These are phyloP conservation scores for Apus apus DNA, from an alignment of 2,113 vertebrate species.

Conservation along the genomic window DNA sequence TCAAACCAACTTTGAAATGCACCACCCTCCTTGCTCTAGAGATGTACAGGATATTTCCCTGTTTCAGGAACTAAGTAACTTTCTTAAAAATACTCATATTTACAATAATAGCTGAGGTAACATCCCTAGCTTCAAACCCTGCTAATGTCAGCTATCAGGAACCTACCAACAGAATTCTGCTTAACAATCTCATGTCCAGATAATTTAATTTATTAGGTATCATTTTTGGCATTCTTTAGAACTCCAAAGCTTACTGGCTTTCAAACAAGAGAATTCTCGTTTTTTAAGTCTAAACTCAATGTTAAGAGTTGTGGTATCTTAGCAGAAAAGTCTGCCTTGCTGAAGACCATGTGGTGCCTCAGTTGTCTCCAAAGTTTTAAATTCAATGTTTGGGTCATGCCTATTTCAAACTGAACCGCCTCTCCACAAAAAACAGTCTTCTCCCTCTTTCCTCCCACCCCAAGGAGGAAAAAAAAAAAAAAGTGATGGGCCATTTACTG, in stretches of 20 bases:
- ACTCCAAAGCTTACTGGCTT: not conserved
- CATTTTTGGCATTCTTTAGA: not conserved
- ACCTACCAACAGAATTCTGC: not conserved
- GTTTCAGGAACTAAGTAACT: not conserved
- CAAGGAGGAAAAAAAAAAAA: not conserved
- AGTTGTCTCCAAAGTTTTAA: not conserved
- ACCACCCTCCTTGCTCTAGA: not conserved
- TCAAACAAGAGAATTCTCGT: not conserved
- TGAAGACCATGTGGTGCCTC: constrained; percentile 19
- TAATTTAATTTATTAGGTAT: not conserved
- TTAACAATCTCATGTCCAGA: not conserved
- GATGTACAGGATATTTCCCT: not conserved
- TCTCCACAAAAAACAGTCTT: not conserved
- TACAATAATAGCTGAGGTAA: not conserved
- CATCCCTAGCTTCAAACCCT: not conserved
- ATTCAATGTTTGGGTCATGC: not conserved
- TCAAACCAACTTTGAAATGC: not conserved
- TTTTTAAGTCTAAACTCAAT: not conserved
- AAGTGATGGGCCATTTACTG: not conserved
- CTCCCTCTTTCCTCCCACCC: not conserved
- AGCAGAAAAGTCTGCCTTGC: not conserved
- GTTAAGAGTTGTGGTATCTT: not conserved
- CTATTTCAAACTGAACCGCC: constrained; percentile 40
- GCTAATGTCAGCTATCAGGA: not conserved
- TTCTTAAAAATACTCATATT: not conserved